Evolutionary conservation across 2,888 invertebrate genomes (phyloP).

Genomic region (Microplitis deprimator): DNA sequence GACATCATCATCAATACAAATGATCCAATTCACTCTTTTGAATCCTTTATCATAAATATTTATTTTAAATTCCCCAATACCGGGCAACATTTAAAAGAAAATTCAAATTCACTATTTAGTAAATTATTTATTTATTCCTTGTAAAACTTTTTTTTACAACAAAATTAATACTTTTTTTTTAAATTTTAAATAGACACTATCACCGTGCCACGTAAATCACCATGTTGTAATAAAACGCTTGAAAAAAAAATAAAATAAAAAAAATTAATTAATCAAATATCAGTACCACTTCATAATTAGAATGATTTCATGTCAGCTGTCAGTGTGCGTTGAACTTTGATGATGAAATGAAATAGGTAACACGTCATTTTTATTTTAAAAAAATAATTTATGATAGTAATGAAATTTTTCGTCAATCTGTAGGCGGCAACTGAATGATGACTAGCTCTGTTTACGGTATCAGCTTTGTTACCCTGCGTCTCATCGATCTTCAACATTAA

Average conservation of each 20-base stretch:
- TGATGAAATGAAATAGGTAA: background rate
- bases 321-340: background rate
- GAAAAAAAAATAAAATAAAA: background rate
- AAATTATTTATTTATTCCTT: no score
- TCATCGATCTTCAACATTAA: conserved; percentile 18
- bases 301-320: background rate
- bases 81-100: background rate
- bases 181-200: background rate
- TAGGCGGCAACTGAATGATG: no score
- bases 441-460: background rate
- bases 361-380: background rate
- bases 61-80: background rate
- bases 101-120: no score
- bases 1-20: no score
- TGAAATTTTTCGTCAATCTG: no score
- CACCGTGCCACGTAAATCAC: background rate
- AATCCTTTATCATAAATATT: background rate
- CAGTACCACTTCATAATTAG: background rate
- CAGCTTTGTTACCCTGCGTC: background rate
- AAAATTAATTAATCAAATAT: background rate
- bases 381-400: background rate
- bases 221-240: background rate
- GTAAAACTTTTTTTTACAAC: background rate
- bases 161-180: background rate
- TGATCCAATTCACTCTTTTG: background rate